Evolutionary conservation across 2,113 vertebrate genomes (phyloP), one percentile per base, ranked within the genome.

Genomic region (Meriones unguiculatus): DNA sequence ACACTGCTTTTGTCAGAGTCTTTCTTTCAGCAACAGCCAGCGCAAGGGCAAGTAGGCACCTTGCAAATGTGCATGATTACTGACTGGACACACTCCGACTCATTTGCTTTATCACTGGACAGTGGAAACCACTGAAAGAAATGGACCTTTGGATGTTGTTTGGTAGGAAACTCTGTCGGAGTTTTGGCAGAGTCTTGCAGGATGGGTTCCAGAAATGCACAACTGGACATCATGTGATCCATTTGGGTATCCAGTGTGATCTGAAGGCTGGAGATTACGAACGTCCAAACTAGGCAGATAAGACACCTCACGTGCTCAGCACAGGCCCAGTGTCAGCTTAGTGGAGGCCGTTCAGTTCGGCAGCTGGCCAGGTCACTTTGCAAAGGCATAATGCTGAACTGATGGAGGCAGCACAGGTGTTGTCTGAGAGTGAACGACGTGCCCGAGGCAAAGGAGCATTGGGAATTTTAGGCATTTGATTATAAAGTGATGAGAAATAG

Each of bases 21-120:
- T 38, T 72, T 38, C n/a, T 38, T 3, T n/a, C 18, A 9, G 17
- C 38, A 76, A 25, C 10, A 76, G 73, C 41, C 11, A 41, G 38
- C 25, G 46, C 10, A 13, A 2, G 38, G 38, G 11, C 38, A 76
- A 72, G 7, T 18, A 17, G n/a, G 69, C 22, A 0, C 52, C 38
- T 54, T 22, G 22, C 7, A 7, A n/a, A 3, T 0, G 4, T 12
- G 57, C 2, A 3, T 0, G 15, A 38, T 50, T 41, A 18, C 2
- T 77, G 75, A 69, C 38, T 10, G 30, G 13, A 22, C 14, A 1
- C 24, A 30, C 41, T 11, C 78, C 17, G 4, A 13, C 2, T 1
- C 38, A 22, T 38, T 65, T 32, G 12, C 12, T 1, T 32, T 30
- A 4, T 30, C 35, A 57, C 67, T 64, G 86, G 65, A 28, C 12